Conservation (phyloP, 2,797 vertebrate species). For the Iguana delicatissima region DNA sequence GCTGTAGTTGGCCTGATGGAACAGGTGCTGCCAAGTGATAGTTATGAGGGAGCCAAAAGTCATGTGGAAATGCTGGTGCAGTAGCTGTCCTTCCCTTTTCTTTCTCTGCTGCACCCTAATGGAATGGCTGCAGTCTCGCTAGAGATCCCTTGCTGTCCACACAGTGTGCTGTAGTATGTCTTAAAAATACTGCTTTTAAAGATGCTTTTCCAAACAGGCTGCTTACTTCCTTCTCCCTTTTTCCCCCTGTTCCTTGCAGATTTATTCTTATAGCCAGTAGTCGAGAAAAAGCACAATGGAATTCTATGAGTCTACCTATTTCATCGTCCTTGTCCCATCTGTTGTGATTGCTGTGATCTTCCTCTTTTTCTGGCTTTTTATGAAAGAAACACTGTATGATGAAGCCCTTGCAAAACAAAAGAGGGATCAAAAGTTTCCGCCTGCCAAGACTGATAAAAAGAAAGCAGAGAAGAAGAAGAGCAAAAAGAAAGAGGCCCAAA, state of each 20-base stretch:
- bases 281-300: conserved; percentile 90
- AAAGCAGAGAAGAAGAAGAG: conserved; percentile 96
- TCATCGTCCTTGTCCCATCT: conserved; percentile 93
- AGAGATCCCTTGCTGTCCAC: neutral
- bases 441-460: conserved; percentile 90
- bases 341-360: conserved; percentile 96
- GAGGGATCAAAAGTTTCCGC: conserved; percentile 89
- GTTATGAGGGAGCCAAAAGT: neutral
- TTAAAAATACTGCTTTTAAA: neutral
- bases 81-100: neutral
- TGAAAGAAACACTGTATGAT: conserved; percentile 98
- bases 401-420: conserved; percentile 96
- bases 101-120: neutral
- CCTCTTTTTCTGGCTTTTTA: conserved; percentile 99
- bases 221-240: conserved; percentile 17
- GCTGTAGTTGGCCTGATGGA: neutral
- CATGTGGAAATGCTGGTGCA: neutral
- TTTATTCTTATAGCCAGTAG: conserved; percentile 53
- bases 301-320: conserved; percentile 96
- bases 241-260: neutral
- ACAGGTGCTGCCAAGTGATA: neutral
- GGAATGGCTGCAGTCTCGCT: neutral
- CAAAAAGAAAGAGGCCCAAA: conserved; percentile 92
- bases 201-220: neutral
- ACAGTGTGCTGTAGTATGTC: neutral